Evolutionary conservation across 2,797 vertebrate species (phyloP), one percentile per base, ranked within the genome.

Genomic region (Bovichtus variegatus): DNA sequence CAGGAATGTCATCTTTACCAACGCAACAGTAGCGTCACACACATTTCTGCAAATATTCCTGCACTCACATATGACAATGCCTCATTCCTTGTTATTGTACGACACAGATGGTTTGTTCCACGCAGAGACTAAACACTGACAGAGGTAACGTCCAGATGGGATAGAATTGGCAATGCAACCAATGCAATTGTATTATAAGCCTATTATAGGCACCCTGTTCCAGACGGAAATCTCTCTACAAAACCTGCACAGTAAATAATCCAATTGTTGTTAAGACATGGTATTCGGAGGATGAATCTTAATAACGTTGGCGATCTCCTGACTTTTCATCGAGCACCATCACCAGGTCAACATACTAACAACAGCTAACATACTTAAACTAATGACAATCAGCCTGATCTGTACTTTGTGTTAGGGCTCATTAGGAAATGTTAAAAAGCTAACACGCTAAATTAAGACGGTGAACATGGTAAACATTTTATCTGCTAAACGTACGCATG

Each of bases 61-160:
- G 6, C 60, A 12, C 66, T 77, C 74, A 75, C 74, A 73, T 74
- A 71, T 11, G 23, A 72, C 57, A 5, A 38, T 1, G 40, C 75
- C n/a, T 74, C 43, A 58, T 65, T 65, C 50, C 25, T 2, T 12
- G 60, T 12, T 40, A 53, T 58, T 63, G 73, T 64, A 3, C 60
- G 57, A 12, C 66, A 82, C 54, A 31, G 29, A 38, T 36, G 60
- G 73, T 43, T 74, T 83, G 80, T 81, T 68, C 6, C 46, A 18
- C 19, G 19, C 31, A 55, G 46, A 43, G 57, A 34, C 1, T 18
- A 1, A 51, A 64, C 40, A 12, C 1, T 2, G 27, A 36, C n/a
- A 43, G 21, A 72, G 19, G 11, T 40, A 0, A n/a, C 2, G 38
- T 63, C 9, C 18, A 27, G 29, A 54, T 6, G 1, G 72, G 36